Conservation (phyloP, 2,888 invertebrate species). For the Meiosimyza platycephala region DNA sequence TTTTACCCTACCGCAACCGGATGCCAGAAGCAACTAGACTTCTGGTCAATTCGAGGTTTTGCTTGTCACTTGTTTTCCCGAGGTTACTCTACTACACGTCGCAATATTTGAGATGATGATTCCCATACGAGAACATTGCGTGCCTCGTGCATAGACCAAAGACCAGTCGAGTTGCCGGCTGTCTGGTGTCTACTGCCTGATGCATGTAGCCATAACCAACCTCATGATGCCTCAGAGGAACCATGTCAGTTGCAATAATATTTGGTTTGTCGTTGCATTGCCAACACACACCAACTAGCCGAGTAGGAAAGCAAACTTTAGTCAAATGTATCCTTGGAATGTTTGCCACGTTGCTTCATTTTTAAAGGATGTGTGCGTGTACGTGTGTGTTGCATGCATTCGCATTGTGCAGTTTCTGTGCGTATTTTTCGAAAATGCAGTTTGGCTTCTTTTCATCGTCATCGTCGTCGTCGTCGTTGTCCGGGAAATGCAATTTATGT, state of each 20-base stretch:
- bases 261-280: conserved; percentile 28
- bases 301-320: not conserved
- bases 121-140: no score
- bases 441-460: not conserved
- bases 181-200: conserved; percentile 1
- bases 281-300: no score
- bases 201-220: conserved; percentile 24
- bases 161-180: not conserved
- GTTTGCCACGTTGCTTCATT: conserved; percentile 23
- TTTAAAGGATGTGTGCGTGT: conserved; percentile 18
- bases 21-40: conserved; percentile 55
- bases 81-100: no score
- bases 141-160: not conserved
- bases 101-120: no score
- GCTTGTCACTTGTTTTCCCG: conserved; percentile 58
- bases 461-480: not conserved
- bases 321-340: conserved; percentile 35
- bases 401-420: not conserved
- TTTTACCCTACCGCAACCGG: conserved; percentile 20
- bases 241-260: conserved; percentile 43
- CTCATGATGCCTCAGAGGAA: conserved; percentile 35
- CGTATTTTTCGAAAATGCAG: conserved; percentile 29
- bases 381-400: no score
- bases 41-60: conserved; percentile 65
- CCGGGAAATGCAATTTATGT: conserved; percentile 43